Percentiles rank a stretch among this genome's conserved stretches.
These are phyloP conservation scores for Tenualosa ilisha DNA, from an alignment of 2,797 vertebrate genomes.

Conservation along the genomic window DNA sequence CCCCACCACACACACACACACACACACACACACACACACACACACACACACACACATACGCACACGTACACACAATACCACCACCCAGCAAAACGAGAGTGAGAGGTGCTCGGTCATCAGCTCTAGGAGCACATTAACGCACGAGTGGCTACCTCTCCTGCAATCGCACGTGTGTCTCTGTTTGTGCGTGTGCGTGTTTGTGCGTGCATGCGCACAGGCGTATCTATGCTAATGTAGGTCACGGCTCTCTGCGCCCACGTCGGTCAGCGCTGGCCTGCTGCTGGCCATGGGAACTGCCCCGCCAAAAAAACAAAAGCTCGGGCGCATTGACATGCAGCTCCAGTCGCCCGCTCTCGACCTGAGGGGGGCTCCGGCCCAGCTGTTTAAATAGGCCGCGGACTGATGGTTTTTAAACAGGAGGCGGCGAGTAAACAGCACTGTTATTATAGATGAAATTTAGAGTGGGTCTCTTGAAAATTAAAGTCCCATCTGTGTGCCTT, in stretches of 20 bases:
- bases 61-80: neutral
- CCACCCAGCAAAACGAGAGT: neutral
- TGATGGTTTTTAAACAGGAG: constrained; percentile 36
- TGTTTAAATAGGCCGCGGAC: constrained; percentile 53
- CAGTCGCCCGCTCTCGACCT: constrained; percentile 34
- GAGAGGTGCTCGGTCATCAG: neutral
- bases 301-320: constrained; percentile 12
- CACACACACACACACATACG: too few species aligned
- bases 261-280: neutral
- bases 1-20: too few species aligned
- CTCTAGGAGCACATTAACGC: neutral
- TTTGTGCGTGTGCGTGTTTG: too few species aligned
- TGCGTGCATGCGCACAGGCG: neutral
- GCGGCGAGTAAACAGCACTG: constrained; percentile 35
- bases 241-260: neutral
- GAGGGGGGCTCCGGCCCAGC: constrained; percentile 45
- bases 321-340: constrained; percentile 11
- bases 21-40: too few species aligned
- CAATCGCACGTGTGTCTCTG: neutral
- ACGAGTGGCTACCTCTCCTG: neutral
- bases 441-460: constrained; percentile 42
- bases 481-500: constrained; percentile 23
- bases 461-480: constrained; percentile 41
- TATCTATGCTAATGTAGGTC: constrained; percentile 9
- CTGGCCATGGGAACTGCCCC: neutral